Evolutionary conservation across 2,113 vertebrate species (phyloP).

Genomic region (Nannospalax galili): DNA sequence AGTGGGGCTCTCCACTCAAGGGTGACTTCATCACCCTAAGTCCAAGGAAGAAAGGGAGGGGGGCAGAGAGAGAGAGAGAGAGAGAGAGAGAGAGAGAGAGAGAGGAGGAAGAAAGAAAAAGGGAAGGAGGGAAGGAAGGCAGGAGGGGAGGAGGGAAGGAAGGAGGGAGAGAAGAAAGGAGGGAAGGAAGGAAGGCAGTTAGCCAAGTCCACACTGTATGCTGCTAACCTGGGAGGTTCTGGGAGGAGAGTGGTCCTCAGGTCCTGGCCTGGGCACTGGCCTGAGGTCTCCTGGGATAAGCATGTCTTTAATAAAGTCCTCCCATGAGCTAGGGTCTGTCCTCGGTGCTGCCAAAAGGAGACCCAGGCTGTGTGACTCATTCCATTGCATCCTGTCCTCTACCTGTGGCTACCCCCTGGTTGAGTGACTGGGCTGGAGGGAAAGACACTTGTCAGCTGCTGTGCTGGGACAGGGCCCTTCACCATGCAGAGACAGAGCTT

Average conservation of each 20-base stretch:
- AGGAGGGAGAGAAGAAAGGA: background rate
- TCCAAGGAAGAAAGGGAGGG: background rate
- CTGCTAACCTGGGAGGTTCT: background rate
- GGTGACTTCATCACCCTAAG: background rate
- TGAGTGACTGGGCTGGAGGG: background rate
- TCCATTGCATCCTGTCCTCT: background rate
- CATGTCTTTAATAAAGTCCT: no score
- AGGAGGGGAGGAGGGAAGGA: background rate
- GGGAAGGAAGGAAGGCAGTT: background rate
- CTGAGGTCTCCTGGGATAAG: background rate
- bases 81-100: background rate
- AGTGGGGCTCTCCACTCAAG: background rate
- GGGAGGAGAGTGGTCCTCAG: background rate
- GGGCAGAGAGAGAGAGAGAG: background rate
- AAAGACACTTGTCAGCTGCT: background rate
- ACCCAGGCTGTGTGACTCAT: background rate
- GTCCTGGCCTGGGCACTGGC: background rate
- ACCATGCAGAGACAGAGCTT: background rate
- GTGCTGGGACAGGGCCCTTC: background rate
- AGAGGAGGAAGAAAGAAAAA: background rate
- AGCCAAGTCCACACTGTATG: background rate
- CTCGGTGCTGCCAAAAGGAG: background rate
- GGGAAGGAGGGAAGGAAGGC: background rate
- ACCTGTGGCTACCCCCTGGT: no score
- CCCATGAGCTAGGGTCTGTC: background rate